Base-by-base conservation (phyloP, 92 coral and sea anemone genomes). In the Metridium senile region DNA sequence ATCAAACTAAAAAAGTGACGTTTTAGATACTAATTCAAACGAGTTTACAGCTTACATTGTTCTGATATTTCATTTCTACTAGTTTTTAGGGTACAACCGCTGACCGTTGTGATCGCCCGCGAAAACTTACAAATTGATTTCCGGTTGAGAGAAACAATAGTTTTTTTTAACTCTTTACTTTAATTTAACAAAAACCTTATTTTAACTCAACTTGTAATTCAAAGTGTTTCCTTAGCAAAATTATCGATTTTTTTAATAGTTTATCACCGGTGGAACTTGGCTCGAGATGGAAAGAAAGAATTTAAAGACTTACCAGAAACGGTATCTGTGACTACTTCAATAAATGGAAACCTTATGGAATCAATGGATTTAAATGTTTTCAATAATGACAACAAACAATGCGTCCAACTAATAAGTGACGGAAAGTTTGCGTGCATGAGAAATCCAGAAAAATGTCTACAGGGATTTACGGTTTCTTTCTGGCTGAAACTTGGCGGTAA, bases 401-500 rank as follows among this genome's bases (percentile, higher is more conserved):
- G 78, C 18, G 34, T 56, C 3, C 17, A 58, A 32, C 51, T 73
- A 10, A 35, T 54, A 21, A 33, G 27, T 25, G 31, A 2, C 10
- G 26, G n/a, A 22, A 29, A 31, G 4, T 71, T 71, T 26, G 19
- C 20, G 45, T 84, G 88, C 46, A 77, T 80, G 18, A 72, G 62
- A 16, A 53, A 56, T 27, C 81, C 81, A 22, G 16, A 17, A 17
- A 21, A 62, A 61, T 85, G 89, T 11, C 29, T 33, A 10, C 32
- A 47, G 0, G 81, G 81, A 34, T 79, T 79, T 66, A 73, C 85
- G 1, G 63, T 85, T 28, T 72, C 84, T 22, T 85, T 85, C 29
- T 85, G 85, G 89, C 27, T 85, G 23, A 78, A 79, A 68, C 21
- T 54, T 22, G 89, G 81, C 53, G 89, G 89, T 85, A 73, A 52